These are phyloP conservation scores for Caloenas nicobarica DNA, from an alignment of 2,113 vertebrate genomes.

Conservation along the genomic window DNA sequence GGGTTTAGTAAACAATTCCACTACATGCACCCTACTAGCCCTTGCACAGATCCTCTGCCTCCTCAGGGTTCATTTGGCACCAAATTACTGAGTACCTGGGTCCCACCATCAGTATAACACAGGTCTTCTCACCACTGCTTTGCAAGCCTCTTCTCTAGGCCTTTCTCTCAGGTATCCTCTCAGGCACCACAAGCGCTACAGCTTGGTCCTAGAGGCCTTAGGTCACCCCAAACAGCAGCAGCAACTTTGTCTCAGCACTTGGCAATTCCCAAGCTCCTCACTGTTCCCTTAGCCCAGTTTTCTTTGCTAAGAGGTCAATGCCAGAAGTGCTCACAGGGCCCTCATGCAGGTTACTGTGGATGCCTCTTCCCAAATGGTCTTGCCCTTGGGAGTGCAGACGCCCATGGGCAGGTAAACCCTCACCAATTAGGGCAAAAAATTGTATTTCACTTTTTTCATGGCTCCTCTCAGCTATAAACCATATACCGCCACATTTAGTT, in stretches of 20 bases:
- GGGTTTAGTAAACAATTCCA: background rate
- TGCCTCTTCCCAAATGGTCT: background rate
- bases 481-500: rapidly evolving
- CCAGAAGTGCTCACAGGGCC: background rate
- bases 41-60: background rate
- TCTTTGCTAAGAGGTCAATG: background rate
- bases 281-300: background rate
- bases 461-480: background rate
- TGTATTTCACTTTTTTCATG: background rate
- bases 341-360: no score
- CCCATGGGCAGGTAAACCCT: background rate
- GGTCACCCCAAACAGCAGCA: background rate
- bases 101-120: rapidly evolving
- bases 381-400: background rate
- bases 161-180: background rate
- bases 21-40: background rate
- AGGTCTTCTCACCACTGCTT: background rate
- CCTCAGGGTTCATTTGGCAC: background rate
- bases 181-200: background rate
- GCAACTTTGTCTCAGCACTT: background rate
- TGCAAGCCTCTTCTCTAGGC: background rate
- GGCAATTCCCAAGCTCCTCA: background rate
- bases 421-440: background rate
- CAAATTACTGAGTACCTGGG: background rate
- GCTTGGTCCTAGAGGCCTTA: background rate